These are phyloP conservation scores for Mallateleia sp. DNA, from an alignment of 2,888 invertebrate species.

Conservation along the genomic window DNA sequence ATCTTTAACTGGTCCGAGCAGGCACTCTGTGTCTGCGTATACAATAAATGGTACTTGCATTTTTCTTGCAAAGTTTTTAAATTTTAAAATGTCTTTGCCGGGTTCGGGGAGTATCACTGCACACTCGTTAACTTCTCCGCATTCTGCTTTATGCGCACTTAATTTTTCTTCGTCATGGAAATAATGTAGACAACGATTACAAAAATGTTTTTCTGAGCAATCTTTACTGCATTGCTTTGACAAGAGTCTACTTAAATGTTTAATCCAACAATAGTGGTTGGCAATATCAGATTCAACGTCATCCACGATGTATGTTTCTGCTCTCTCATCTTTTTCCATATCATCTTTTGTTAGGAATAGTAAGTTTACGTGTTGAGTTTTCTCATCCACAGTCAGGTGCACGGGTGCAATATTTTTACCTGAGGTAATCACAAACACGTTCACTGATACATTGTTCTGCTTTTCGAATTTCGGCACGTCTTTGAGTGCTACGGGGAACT, in stretches of 20 bases:
- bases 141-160: neutral
- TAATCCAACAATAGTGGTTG: neutral
- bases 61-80: neutral
- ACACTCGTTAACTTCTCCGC: neutral
- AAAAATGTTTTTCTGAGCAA: neutral
- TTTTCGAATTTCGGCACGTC: constrained; percentile 53
- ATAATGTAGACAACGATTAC: neutral
- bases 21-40: neutral
- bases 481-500: constrained; percentile 33
- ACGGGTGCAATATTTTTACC: neutral
- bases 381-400: constrained; percentile 9
- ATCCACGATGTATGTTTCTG: neutral
- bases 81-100: neutral
- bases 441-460: constrained; percentile 38
- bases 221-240: neutral
- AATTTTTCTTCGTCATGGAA: neutral
- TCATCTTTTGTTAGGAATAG: neutral
- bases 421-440: constrained; percentile 22
- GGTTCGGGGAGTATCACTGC: neutral
- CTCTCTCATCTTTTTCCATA: neutral
- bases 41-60: neutral
- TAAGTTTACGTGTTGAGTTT: neutral
- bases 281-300: too few species aligned
- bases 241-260: neutral
- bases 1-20: neutral